A percentile compares a stretch with the other conserved stretches of the same genome.
Evolutionary conservation across 2,113 vertebrate species (phyloP).

Genomic region (Smithornis capensis): DNA sequence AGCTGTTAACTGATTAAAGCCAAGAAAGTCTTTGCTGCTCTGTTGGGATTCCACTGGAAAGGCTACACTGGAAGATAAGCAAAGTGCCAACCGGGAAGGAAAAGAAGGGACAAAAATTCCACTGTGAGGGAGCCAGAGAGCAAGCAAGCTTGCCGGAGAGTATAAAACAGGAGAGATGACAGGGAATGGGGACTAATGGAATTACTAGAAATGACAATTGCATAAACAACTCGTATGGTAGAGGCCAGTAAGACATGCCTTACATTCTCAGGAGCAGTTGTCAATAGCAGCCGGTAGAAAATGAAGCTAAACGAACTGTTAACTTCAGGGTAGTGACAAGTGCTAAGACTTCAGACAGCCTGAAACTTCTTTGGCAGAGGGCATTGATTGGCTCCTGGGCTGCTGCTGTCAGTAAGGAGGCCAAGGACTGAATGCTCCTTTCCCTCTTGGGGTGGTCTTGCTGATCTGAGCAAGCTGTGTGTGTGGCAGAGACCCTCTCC

Average conservation of each 20-base stretch:
- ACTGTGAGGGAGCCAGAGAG: background rate
- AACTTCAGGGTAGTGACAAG: background rate
- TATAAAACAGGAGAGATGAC: background rate
- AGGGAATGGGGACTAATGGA: background rate
- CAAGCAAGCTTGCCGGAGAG: background rate
- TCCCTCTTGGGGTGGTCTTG: constrained; percentile 34
- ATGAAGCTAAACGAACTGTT: background rate
- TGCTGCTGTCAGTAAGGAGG: background rate
- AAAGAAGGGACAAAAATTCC: background rate
- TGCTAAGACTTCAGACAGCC: background rate
- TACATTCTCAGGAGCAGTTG: background rate
- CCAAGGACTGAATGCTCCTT: background rate
- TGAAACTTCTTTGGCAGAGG: background rate
- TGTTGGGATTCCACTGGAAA: background rate
- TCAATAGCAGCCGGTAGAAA: background rate
- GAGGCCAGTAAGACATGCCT: background rate
- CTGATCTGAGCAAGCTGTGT: background rate
- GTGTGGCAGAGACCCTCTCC: constrained; percentile 53
- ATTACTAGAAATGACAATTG: background rate
- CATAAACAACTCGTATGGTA: background rate
- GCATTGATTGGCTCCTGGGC: background rate
- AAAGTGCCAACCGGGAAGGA: background rate
- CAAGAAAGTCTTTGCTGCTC: background rate
- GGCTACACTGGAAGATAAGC: background rate
- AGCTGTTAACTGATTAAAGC: background rate